phyloP scores from a whole-genome alignment of 23 tunicate species.

The Pegea sp. region DNA sequence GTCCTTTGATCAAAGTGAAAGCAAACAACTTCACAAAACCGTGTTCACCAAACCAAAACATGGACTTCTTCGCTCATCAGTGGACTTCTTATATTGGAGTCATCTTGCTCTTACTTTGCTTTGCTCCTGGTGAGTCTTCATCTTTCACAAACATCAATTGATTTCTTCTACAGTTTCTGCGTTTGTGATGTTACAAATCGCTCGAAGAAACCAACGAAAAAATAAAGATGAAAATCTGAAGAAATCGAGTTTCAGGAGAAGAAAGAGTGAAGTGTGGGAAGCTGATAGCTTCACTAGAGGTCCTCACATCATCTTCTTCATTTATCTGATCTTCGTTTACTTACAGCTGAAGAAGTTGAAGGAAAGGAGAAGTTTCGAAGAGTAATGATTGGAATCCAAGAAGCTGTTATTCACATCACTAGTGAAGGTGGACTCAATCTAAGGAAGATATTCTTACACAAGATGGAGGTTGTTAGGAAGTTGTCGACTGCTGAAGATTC shows the following conservation, averaged over 20 bases:
- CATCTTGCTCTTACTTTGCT: constrained; percentile 33
- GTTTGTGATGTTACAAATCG: constrained; percentile 38
- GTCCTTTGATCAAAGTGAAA: too few species aligned
- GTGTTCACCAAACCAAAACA: constrained; percentile 37
- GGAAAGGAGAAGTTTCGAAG: constrained; percentile 30
- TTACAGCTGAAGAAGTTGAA: constrained; percentile 58
- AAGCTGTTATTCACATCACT: constrained; percentile 9
- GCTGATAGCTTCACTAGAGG: too few species aligned
- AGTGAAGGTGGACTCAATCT: constrained; percentile 8
- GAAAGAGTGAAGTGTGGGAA: too few species aligned
- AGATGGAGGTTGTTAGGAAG: constrained; percentile 16
- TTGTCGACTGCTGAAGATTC: too few species aligned
- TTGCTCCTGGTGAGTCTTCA: constrained; percentile 39
- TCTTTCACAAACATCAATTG: constrained; percentile 1
- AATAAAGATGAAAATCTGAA: neutral
- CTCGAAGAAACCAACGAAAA: constrained; percentile 30
- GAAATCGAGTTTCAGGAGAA: neutral
- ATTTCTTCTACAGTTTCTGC: constrained; percentile 31
- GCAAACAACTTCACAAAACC: constrained; percentile 22
- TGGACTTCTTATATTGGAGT: constrained; percentile 43
- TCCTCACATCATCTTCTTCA: too few species aligned
- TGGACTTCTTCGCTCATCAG: constrained; percentile 34
- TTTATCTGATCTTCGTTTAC: neutral
- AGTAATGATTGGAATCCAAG: constrained; percentile 24
- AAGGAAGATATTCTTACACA: constrained; percentile 15